Evolutionary conservation across 2,888 invertebrate genomes (phyloP).

Genomic region (Psylliodes chrysocephalus): DNA sequence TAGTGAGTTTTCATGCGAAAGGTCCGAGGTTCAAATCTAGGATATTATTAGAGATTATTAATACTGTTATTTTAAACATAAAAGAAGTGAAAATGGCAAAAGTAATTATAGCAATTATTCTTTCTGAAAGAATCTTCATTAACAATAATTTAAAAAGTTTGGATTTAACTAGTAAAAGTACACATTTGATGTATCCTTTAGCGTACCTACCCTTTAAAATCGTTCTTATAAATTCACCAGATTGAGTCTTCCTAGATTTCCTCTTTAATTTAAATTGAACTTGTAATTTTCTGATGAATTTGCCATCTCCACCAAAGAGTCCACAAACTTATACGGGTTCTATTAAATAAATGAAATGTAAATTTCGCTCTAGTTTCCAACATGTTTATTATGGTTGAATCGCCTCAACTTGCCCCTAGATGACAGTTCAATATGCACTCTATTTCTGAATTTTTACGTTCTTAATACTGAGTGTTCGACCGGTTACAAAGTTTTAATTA

Average conservation of each 20-base stretch:
- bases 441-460: not conserved
- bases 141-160: no score
- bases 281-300: slow-evolving; percentile 7
- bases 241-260: not conserved
- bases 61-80: no score
- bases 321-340: slow-evolving; percentile 10
- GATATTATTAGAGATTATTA: no score
- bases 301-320: not conserved
- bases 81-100: no score
- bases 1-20: no score
- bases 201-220: slow-evolving; percentile 25
- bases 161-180: no score
- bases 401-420: not conserved
- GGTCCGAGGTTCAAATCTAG: no score
- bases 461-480: no score
- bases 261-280: slow-evolving; percentile 16
- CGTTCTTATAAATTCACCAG: slow-evolving; percentile 11
- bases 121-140: no score
- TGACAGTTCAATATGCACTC: not conserved
- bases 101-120: no score
- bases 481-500: no score
- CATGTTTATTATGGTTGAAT: slow-evolving; percentile 9
- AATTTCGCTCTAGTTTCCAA: slow-evolving; percentile 11
- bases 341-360: slow-evolving; percentile 10
- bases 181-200: slow-evolving; percentile 15